Conservation (phyloP, 2,797 vertebrate genomes). For the Sylvia borin region DNA sequence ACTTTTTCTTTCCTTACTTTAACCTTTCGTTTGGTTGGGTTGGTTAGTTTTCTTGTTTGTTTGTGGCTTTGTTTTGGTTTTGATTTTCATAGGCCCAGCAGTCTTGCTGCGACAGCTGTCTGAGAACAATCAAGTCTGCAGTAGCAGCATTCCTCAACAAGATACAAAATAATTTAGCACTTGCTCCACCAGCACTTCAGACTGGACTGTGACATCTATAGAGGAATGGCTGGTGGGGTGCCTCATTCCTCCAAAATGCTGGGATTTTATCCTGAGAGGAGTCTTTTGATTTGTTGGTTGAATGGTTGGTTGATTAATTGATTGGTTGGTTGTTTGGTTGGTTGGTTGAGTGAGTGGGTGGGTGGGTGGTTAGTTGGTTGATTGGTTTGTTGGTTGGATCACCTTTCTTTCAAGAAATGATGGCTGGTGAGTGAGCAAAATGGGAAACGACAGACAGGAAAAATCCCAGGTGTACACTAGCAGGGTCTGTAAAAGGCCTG, state of each 20-base stretch:
- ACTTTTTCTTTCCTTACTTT: neutral
- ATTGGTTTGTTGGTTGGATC: neutral
- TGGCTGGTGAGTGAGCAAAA: neutral
- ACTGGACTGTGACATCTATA: neutral
- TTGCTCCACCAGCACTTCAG: neutral
- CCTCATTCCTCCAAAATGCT: neutral
- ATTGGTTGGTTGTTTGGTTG: neutral
- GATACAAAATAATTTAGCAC: neutral
- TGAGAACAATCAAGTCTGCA: neutral
- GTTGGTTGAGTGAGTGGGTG: neutral
- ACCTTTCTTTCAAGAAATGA: neutral
- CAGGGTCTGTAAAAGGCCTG: constrained; percentile 37
- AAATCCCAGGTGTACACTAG: neutral
- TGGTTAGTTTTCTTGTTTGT: neutral
- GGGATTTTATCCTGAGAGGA: constrained; percentile 14
- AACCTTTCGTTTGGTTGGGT: neutral
- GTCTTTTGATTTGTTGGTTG: neutral
- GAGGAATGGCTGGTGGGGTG: neutral
- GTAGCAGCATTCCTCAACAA: neutral
- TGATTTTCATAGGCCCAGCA: too few relatives aligned
- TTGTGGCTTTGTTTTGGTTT: neutral
- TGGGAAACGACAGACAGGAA: neutral
- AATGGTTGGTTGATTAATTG: neutral
- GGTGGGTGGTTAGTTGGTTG: neutral
- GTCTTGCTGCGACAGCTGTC: rapidly evolving